Base-by-base conservation (phyloP, 2,113 vertebrate species). In the Melanocharis versteri region DNA sequence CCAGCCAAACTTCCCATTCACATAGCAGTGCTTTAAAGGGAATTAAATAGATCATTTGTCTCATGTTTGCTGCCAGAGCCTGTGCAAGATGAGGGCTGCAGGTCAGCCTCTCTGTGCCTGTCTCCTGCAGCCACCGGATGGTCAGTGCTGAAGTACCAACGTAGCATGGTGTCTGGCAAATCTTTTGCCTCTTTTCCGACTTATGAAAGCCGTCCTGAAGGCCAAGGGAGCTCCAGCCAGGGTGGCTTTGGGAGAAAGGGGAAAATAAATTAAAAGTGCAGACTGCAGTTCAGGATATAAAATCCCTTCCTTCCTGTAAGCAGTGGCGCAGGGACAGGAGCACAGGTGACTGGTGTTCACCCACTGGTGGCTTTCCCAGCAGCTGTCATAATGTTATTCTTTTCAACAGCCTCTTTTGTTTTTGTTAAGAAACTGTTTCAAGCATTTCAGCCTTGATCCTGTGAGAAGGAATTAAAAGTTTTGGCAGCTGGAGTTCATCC, bases 331-430 rank as follows among this genome's bases (percentile, higher is more conserved):
- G 71, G 70, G 77, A 86, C 0, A 1, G 80, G 78, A 64, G 64
- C 2, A 18, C 13, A 10, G 6, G 87, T 7, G 76, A 76, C 62
- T 37, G 15, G 40, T 65, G 82, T 40, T 96, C 86, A 84, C 88
- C 82, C 87, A 81, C 90, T 90, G 81, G 85, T 94, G 95, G 23
- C 88, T 96, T 87, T 88, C 89, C 87, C 86, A 83, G 89, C 96
- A 97, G 96, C 97, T 97, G 94, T 96, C 97, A 97, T 92, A 96
- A 96, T 94, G 95, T 96, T 96, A 77, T 96, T 97, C 94, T 96
- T 93, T 96, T 94, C 94, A 82, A 42, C 95, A 72, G 65, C 72
- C 92, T 93, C 82, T 94, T 83, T 73, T 96, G 93, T 91, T 96
- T 94, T 96, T 75, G 51, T 82, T 83, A 94, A 95, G 95, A 88